These are phyloP conservation scores for Psittacara wagleri DNA, from an alignment of 2,113 vertebrate genomes.

Conservation along the genomic window DNA sequence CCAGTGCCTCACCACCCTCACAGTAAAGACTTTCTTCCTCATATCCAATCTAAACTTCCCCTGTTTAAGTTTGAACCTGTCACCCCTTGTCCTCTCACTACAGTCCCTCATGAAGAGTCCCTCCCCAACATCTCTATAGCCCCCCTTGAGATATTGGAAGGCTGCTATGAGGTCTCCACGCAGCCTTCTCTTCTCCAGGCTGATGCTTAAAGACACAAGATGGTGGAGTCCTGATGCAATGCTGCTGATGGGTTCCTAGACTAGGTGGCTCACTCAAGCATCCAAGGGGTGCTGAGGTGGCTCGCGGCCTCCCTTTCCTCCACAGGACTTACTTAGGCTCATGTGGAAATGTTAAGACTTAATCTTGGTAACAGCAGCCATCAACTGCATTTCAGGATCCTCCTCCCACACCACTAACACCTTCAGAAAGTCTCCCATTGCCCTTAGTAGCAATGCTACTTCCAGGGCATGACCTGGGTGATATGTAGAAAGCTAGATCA, in stretches of 20 bases:
- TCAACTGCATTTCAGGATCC: background rate
- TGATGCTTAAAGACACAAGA: background rate
- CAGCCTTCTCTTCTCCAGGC: too few species aligned
- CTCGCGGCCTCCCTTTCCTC: background rate
- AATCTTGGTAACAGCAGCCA: fast-evolving
- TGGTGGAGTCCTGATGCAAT: background rate
- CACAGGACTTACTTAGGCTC: background rate
- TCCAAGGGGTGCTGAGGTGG: background rate
- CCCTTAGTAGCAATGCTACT: background rate
- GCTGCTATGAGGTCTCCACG: too few species aligned
- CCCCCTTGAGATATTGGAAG: too few species aligned
- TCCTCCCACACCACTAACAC: background rate
- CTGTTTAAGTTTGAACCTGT: too few species aligned
- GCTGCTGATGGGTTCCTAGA: background rate
- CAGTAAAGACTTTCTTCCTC: too few species aligned
- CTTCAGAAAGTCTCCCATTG: background rate
- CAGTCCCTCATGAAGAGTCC: too few species aligned
- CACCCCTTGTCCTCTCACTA: too few species aligned
- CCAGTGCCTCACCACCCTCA: too few species aligned
- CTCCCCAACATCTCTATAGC: too few species aligned
- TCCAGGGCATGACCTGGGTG: background rate
- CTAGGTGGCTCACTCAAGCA: background rate
- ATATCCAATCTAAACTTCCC: too few species aligned
- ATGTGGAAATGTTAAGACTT: background rate
- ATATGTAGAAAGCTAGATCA: background rate